Evolutionary conservation across 2,888 invertebrate species (phyloP), one percentile per base, ranked within the genome.

Genomic region (Morpho achilles): DNA sequence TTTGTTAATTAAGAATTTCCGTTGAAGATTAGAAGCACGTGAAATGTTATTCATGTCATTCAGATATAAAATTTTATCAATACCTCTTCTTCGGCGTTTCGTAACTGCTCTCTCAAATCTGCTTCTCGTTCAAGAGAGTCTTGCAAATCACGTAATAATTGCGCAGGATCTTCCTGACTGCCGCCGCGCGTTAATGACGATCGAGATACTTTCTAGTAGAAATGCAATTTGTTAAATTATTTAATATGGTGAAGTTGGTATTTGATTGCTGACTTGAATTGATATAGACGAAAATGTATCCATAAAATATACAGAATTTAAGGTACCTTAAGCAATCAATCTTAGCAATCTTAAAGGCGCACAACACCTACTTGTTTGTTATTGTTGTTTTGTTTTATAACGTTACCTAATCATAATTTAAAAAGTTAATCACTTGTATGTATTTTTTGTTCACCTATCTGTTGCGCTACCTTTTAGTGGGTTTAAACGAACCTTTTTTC

Each of bases 91-190:
- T 98, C 98, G 9, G 98, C 95, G 81, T 97, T 98, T 66, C 95
- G 94, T 8, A 98, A 87, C 79, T 99, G 98, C 80, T 99, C 98
- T 56, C 97, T 93, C 10, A 98, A 89, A 87, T 99, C 98, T 1
- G 97, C 96, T 82, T 99, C 98, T 39, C 98, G 91, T 85, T 99
- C 98, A 62, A 97, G 89, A 2, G 97, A 96, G 85, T 98, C 98
- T 77, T 97, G 96, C 16, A 98, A 91, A 77, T 98, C 98, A 50
- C 97, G 91, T 63, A 97, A 89, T 46, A 98, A 84, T 75, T 97
- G 96, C 51, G 93, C 94, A 0, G 96, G 95, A 80, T 96, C 95
- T 69, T 96, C 95, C 77, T 95, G 95, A 23, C 95, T 95, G 50
- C 95, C 95, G 16, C 95, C 95, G 52, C 95, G 91, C 0, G 95